Evolutionary conservation across 2,797 vertebrate genomes (phyloP).

Genomic region (Cetoscarus ocellatus): DNA sequence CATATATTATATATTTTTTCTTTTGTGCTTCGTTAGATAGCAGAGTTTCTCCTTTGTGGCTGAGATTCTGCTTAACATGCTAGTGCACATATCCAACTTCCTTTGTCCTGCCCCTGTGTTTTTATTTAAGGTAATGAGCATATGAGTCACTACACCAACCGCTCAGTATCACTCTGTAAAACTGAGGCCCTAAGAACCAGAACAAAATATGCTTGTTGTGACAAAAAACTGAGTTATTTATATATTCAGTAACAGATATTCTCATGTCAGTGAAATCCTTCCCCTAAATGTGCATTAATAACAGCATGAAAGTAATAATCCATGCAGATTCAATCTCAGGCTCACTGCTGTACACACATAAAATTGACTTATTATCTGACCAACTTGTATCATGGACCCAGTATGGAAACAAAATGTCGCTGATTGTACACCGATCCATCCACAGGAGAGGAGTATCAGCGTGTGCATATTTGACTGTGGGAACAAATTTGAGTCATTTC

Average conservation of each 20-base stretch:
- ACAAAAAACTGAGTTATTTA: not conserved
- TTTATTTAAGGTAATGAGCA: conserved; percentile 77
- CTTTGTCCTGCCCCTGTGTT: conserved; percentile 68
- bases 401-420: conserved; percentile 65
- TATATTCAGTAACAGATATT: conserved; percentile 15
- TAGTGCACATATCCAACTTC: conserved; percentile 67
- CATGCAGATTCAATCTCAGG: conserved; percentile 15
- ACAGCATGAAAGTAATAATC: conserved; percentile 26
- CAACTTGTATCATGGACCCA: conserved; percentile 58
- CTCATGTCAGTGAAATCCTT: conserved; percentile 12
- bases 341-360: conserved; percentile 34
- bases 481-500: conserved; percentile 77
- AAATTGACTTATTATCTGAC: conserved; percentile 54
- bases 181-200: conserved; percentile 26
- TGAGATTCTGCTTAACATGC: conserved; percentile 75
- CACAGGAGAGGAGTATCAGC: conserved; percentile 52
- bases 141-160: conserved; percentile 62
- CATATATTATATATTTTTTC: conserved; percentile 83
- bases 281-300: conserved; percentile 21
- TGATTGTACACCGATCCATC: conserved; percentile 61
- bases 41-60: conserved; percentile 79
- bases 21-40: conserved; percentile 80
- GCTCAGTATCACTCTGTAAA: conserved; percentile 35
- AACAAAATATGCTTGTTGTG: conserved; percentile 20
- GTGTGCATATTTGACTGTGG: conserved; percentile 71